A percentile compares a stretch with the other conserved stretches of the same genome.
phyloP scores from a whole-genome alignment of 1,140 invertebrate genomes.

The Rhagoletis pomonella region DNA sequence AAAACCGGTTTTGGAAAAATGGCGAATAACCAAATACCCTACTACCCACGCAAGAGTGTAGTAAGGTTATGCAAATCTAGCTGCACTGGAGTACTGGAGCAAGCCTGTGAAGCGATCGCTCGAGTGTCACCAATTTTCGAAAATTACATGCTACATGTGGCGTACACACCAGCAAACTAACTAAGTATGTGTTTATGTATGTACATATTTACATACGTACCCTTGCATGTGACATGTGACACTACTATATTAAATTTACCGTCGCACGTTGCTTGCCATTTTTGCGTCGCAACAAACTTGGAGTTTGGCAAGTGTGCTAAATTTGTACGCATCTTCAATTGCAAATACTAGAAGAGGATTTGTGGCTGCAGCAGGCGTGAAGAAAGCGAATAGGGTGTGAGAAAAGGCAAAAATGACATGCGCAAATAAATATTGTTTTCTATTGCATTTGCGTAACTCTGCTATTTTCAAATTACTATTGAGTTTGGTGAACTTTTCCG shows the following conservation, averaged over 20 bases:
- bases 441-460: too few relatives aligned
- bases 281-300: background rate
- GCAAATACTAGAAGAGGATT: too few relatives aligned
- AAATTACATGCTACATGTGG: conserved; percentile 27
- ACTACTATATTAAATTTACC: conserved; percentile 17
- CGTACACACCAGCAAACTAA: background rate
- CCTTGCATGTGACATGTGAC: background rate
- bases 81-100: background rate
- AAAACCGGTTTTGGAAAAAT: too few relatives aligned
- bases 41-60: too few relatives aligned
- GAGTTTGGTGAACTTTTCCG: background rate
- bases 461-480: too few relatives aligned
- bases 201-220: too few relatives aligned
- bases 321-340: background rate
- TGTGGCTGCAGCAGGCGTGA: too few relatives aligned
- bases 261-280: background rate
- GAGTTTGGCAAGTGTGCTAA: background rate
- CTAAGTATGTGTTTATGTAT: background rate
- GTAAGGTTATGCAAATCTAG: conserved; percentile 6
- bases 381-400: too few relatives aligned
- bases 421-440: background rate
- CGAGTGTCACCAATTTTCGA: conserved; percentile 39
- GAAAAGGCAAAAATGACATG: background rate
- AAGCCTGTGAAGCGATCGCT: background rate
- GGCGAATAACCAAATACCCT: background rate